phyloP scores from a whole-genome alignment of 2,797 vertebrate species.

The Enteromius paludinosus region DNA sequence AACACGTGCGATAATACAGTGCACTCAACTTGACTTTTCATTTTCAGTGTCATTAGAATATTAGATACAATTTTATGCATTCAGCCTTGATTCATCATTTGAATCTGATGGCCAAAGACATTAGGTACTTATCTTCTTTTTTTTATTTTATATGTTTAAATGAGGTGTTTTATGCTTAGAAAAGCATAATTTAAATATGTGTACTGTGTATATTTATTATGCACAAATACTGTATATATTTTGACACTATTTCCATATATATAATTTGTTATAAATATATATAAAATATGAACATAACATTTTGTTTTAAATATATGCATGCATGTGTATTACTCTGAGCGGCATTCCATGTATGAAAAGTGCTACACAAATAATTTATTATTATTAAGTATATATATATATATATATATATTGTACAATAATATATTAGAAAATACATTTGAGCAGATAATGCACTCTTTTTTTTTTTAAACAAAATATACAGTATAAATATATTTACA shows the following conservation, averaged over 20 bases:
- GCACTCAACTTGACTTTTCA: neutral
- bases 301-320: too few relatives aligned
- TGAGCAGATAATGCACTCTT: neutral
- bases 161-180: neutral
- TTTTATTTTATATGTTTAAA: neutral
- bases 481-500: neutral
- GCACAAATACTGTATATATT: neutral
- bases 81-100: neutral
- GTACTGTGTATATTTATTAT: too few relatives aligned
- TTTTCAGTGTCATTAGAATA: slow-evolving; percentile 1
- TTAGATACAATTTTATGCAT: neutral
- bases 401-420: too few relatives aligned
- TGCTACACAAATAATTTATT: neutral
- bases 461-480: neutral
- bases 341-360: too few relatives aligned
- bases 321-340: too few relatives aligned
- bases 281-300: too few relatives aligned
- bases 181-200: neutral
- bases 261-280: too few relatives aligned
- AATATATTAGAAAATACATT: neutral
- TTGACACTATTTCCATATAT: too few relatives aligned
- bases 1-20: neutral
- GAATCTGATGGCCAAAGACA: neutral
- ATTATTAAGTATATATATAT: too few relatives aligned
- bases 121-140: neutral